A percentile compares a stretch with the other conserved stretches of the same genome.
Conservation (phyloP, 2,797 vertebrate genomes). For the Okamejei kenojei region DNA sequence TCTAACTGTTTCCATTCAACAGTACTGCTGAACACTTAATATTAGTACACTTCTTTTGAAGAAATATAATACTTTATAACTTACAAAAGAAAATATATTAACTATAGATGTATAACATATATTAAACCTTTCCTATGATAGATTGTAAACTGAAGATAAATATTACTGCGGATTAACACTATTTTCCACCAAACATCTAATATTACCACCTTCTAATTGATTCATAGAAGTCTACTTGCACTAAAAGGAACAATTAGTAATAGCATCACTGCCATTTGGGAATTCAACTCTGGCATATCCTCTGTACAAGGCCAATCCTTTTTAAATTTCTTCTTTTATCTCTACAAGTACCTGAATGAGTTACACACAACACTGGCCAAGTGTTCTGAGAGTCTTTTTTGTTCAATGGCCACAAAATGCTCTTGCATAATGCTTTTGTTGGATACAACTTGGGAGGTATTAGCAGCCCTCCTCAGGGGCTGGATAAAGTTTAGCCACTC, state of each 20-base stretch:
- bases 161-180: too few relatives aligned
- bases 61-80: not conserved
- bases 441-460: slow-evolving; percentile 47
- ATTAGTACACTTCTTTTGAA: not conserved
- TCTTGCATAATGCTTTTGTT: slow-evolving; percentile 35
- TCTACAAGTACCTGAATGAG: slow-evolving; percentile 20
- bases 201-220: not conserved
- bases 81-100: not conserved
- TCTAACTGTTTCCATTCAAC: not conserved
- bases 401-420: slow-evolving; percentile 23
- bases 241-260: not conserved
- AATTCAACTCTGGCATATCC: not conserved
- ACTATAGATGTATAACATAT: not conserved
- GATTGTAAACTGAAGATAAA: not conserved
- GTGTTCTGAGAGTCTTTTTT: slow-evolving; percentile 27
- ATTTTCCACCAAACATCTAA: not conserved
- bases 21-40: not conserved
- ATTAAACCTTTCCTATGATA: not conserved
- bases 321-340: slow-evolving; percentile 22
- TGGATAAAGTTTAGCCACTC: slow-evolving; percentile 58
- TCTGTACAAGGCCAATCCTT: not conserved
- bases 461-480: slow-evolving; percentile 46
- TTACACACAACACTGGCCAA: slow-evolving; percentile 22
- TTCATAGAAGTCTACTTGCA: slow-evolving; percentile 20
- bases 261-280: not conserved